Base-by-base conservation (phyloP, 2,797 vertebrate species). In the Tinamus major region DNA sequence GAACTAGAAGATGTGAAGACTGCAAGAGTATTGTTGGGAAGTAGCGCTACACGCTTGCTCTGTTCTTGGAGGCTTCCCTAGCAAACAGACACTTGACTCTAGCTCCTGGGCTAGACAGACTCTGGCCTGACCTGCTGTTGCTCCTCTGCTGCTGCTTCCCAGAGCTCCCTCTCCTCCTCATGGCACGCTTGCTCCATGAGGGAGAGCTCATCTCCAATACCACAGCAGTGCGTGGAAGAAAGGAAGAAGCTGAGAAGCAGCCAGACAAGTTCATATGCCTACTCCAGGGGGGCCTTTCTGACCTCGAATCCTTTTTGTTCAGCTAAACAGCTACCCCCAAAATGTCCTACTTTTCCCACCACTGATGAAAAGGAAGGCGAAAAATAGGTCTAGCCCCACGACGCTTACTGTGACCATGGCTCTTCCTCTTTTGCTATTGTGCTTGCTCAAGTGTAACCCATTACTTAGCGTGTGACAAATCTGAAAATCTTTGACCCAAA, bases 181-280 rank as follows among this genome's bases (percentile, higher is more conserved):
- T 4, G 46, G 58, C 51, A 55, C 14, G 5, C 14, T 17, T 55
- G 15, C 29, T 31, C 31, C 23, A 20, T 21, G 9, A 33, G n/a
- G 31, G 14, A 48, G 64, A 67, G 64, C 64, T 33, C 8, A 35
- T 14, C 31, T 23, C 42, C 41, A 46, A 14, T 12, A 39, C 33
- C n/a, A 26, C 2, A 1, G 33, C 1, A 13, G 64, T 4, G 5
- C 0, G 0, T 21, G 21, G 53, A 55, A 53, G 42, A 7, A 44
- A 31, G 1, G 2, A 4, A 4, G n/a, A 85, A 23, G 33, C 16
- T 58, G 41, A 58, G 37, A 64, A 80, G 48, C 1, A 8, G 49
- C 24, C 39, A 41, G 13, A 11, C 2, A 9, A 37, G 19, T 37
- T 83, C 42, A 42, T 9, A 49, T 33, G 33, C 33, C 41, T 49